Base-by-base conservation (phyloP, 2,797 vertebrate genomes). In the Coluber constrictor region DNA sequence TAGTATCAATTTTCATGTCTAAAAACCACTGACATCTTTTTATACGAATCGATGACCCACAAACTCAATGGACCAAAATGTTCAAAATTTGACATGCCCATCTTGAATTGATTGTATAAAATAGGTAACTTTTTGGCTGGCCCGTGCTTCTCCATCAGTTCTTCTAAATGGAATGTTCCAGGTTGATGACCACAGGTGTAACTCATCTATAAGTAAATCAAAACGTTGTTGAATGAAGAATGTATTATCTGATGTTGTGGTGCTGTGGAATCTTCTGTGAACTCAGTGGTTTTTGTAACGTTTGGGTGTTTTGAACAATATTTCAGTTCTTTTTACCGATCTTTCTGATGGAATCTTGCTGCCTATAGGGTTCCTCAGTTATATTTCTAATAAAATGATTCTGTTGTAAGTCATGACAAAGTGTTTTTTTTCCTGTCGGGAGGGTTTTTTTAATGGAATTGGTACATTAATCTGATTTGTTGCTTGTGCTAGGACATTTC, bases 331-430 rank as follows among this genome's bases (percentile, higher is more conserved):
- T 94, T 5, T 51, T 94, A 10, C 29, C 6, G 25, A 89, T 94
- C 13, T 90, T 94, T 95, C 54, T 11, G 3, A 32, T 1, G 10
- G 47, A 4, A 2, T 86, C 90, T 43, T 89, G 2, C 15, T 92
- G 13, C 90, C 60, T 93, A 60, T 92, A 74, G 56, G 92, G 56
- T 87, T 90, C 94, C 79, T 90, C 51, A 70, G 93, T 92, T 91
- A 93, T 47, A 8, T 1, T 95, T 95, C 94, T 86, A 93, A 91
- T 93, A 95, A 96, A 94, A 87, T 25, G 29, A 3, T 86, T 95
- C 37, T 87, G 20, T 83, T 93, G 66, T 20, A 90, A 96, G 1
- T 12, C 90, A 0, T 56, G 25, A 88, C 51, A 88, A 90, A 95
- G 20, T 87, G 29, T 5, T 94, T 63, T 47, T 63, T 47, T n/a